phyloP scores from a whole-genome alignment of 1,140 invertebrate species.

The Lasioglossum baleicum region DNA sequence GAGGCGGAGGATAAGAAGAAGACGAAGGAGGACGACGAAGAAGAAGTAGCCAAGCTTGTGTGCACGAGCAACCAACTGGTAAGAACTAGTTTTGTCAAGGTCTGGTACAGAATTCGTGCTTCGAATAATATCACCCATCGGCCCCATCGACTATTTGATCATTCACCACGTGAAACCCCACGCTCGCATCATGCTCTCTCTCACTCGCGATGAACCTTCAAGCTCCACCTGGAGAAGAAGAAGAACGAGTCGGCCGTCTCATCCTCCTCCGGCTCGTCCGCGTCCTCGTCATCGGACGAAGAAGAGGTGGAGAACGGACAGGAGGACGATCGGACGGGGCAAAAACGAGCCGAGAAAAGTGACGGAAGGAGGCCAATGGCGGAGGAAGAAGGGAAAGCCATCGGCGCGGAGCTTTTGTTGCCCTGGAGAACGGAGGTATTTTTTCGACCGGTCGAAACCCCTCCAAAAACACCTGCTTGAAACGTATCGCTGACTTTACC shows the following conservation, averaged over 20 bases:
- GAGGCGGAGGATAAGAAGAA: conserved; percentile 59
- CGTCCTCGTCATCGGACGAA: conserved; percentile 49
- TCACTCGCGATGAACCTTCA: conserved; percentile 31
- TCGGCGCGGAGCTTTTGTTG: conserved; percentile 53
- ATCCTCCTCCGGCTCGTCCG: conserved; percentile 37
- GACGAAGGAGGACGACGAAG: conserved; percentile 58
- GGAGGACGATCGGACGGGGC: conserved; percentile 46
- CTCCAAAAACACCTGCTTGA: too few species aligned
- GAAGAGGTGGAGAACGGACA: conserved; percentile 54
- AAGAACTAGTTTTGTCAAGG: conserved; percentile 73
- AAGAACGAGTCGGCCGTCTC: conserved; percentile 58
- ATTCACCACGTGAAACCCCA: conserved; percentile 48
- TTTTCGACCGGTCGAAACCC: not conserved
- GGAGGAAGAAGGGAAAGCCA: conserved; percentile 59
- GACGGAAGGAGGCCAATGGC: conserved; percentile 55
- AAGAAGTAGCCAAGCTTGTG: conserved; percentile 56
- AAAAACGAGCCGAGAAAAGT: conserved; percentile 66
- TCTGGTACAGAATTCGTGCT: conserved; percentile 73
- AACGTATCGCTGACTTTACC: too few species aligned
- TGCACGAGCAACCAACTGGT: conserved; percentile 63
- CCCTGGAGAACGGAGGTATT: conserved; percentile 54
- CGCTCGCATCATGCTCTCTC: conserved; percentile 9
- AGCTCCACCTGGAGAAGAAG: conserved; percentile 60
- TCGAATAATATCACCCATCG: conserved; percentile 66
- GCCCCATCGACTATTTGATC: conserved; percentile 60